Evolutionary conservation across 2,797 vertebrate genomes (phyloP).

Genomic region (Phaenicophaeus curvirostris): DNA sequence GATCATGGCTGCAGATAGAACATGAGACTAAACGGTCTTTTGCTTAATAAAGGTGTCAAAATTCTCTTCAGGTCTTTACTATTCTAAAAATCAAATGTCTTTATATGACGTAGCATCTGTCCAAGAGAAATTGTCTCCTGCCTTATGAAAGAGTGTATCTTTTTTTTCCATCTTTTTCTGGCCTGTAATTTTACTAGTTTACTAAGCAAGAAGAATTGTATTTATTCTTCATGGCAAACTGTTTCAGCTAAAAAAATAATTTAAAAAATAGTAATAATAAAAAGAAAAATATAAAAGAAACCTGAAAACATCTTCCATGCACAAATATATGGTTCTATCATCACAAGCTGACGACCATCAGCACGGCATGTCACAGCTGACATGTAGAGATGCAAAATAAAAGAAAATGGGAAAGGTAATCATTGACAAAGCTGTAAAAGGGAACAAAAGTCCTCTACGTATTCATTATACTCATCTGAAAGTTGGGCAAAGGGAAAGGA

Average conservation of each 20-base stretch:
- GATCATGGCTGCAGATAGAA: background rate
- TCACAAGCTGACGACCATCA: rapidly evolving
- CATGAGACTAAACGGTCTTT: background rate
- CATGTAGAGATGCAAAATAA: background rate
- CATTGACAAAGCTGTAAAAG: background rate
- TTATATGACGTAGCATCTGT: background rate
- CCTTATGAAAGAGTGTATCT: background rate
- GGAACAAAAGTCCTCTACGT: background rate
- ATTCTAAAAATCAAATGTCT: background rate
- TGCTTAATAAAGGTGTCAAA: background rate
- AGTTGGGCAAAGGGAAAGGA: background rate
- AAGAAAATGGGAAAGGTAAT: background rate
- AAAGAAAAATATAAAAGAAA: background rate
- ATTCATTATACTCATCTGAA: background rate
- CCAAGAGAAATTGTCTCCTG: background rate
- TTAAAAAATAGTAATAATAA: background rate
- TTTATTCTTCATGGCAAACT: background rate
- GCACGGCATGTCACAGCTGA: background rate
- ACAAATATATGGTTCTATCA: background rate
- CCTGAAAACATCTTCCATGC: background rate
- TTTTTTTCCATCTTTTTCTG: background rate
- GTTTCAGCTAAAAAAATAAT: background rate
- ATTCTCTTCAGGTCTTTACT: background rate
- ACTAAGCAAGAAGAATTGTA: background rate
- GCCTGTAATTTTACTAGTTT: background rate